Evolutionary conservation across 2,797 vertebrate species (phyloP), one percentile per base, ranked within the genome.

Genomic region (Perodicticus potto): DNA sequence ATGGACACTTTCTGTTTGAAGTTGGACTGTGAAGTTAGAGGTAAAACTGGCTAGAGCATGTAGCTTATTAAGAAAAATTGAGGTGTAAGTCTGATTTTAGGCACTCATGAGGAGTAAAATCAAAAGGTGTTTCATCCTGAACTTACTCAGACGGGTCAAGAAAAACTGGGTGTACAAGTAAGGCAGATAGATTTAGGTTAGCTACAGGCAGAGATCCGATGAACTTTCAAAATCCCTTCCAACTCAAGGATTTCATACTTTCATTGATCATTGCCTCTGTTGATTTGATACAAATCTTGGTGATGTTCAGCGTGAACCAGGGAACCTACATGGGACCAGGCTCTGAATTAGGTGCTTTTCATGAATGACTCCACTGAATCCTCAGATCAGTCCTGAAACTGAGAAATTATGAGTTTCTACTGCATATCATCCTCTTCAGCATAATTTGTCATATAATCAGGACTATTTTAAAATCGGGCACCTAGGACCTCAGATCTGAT

Each of bases 1-100:
- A 89, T 96, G 91, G 63, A 86, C n/a, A 74, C 11, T 97, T 95
- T 95, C 92, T 96, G 95, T 97, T 98, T 98, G 97, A 97, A 97
- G 97, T 97, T 86, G 77, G 65, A 82, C 94, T 86, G 76, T 94
- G 85, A 96, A 96, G 97, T 95, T 93, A 93, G 86, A 96, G 69
- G 85, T 89, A 94, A 97, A 97, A 86, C 86, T 96, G 91, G 81
- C 23, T 32, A 29, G 57, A 93, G 93, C 49, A 77, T 95, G 90
- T 34, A 78, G 55, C 32, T 91, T 95, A 72, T 81, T 94, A 40
- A 94, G 96, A 78, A 82, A 91, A 86, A 86, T 77, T 19, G 40
- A 85, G 57, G n/a, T 82, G 32, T 61, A 86, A 97, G 89, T 97
- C 88, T 86, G 59, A 92, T 89, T 93, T 95, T 67, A 92, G 55